Percentiles rank a stretch among this genome's conserved stretches.
Conservation (phyloP, 2,113 vertebrate species). For the Narcine bancroftii region DNA sequence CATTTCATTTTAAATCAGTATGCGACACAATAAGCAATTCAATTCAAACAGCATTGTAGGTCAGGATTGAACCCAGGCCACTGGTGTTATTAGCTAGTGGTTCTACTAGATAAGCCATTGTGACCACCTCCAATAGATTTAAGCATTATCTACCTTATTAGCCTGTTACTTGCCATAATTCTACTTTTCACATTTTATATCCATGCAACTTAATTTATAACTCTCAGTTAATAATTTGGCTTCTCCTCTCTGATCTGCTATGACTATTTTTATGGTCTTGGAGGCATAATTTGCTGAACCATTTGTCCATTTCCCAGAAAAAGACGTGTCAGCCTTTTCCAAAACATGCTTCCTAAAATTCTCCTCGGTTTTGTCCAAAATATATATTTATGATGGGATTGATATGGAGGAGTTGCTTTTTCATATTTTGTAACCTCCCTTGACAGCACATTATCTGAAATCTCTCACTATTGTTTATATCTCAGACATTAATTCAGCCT, state of each 20-base stretch:
- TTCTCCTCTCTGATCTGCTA: background rate
- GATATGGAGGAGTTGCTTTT: background rate
- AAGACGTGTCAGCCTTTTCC: background rate
- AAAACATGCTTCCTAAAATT: background rate
- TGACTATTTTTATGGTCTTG: background rate
- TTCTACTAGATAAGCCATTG: too few species aligned
- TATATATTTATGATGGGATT: background rate
- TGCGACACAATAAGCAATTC: too few species aligned
- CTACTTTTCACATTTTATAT: background rate
- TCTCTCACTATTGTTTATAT: background rate
- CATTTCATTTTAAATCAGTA: too few species aligned
- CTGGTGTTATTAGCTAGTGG: too few species aligned
- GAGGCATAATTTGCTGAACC: background rate
- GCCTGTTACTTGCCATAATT: too few species aligned
- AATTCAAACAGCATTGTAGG: too few species aligned
- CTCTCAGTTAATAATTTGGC: background rate
- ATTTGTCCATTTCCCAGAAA: background rate
- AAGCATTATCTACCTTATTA: too few species aligned
- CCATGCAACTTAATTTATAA: background rate
- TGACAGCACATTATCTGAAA: background rate
- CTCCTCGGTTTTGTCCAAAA: background rate
- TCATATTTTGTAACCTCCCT: background rate
- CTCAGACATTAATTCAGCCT: slow-evolving; percentile 12
- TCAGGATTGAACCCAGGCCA: too few species aligned
- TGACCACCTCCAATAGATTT: too few species aligned